These are phyloP conservation scores for Hystrix cristata DNA, from an alignment of 2,113 vertebrate genomes.

Conservation along the genomic window DNA sequence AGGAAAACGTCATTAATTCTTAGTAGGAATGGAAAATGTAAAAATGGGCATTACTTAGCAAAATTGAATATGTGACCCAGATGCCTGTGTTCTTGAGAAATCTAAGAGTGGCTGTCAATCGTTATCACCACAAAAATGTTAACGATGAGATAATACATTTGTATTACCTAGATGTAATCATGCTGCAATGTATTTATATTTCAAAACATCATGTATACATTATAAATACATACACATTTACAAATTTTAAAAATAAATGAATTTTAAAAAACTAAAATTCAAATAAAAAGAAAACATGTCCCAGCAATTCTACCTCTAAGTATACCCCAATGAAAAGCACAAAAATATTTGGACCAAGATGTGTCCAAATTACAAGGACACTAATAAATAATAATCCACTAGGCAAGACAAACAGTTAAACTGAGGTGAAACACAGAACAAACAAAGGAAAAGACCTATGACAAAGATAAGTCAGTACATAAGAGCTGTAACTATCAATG, in stretches of 20 bases:
- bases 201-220: neutral
- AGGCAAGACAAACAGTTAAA: no score
- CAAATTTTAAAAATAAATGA: neutral
- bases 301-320: neutral
- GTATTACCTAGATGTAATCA: neutral
- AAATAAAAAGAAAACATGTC: neutral
- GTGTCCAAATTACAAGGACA: no score
- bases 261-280: neutral
- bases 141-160: neutral
- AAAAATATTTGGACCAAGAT: neutral
- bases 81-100: neutral
- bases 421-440: no score
- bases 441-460: no score
- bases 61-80: neutral
- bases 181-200: neutral
- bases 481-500: no score
- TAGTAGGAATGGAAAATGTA: neutral
- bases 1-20: neutral
- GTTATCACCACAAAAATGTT: neutral
- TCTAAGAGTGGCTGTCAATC: neutral
- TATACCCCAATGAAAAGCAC: no score
- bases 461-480: no score
- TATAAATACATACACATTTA: neutral
- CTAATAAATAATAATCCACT: no score
- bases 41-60: neutral